A percentile compares a stretch with the other conserved stretches of the same genome.
Conservation (phyloP, 1,140 invertebrate genomes). For the Sarcophaga bullata region DNA sequence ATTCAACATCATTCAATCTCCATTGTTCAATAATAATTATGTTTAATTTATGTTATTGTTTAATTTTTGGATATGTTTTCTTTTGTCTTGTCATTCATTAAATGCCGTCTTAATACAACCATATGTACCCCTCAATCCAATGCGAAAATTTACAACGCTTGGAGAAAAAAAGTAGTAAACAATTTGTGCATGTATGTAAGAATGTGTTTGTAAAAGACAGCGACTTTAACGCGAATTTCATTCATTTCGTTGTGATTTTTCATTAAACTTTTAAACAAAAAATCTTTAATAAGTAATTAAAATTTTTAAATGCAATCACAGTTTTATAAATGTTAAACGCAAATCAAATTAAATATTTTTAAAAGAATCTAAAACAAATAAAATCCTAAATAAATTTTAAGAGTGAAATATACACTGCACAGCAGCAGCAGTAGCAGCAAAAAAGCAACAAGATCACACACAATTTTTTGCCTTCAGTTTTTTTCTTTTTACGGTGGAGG, state of each 20-base stretch:
- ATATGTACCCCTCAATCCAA: neutral
- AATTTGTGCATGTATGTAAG: neutral
- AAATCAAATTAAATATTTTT: neutral
- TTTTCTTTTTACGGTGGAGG: neutral
- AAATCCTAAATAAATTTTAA: neutral
- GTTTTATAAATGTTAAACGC: neutral
- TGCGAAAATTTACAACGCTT: neutral
- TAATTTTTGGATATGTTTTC: no score
- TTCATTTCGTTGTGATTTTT: slow-evolving; percentile 18
- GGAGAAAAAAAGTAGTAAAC: neutral
- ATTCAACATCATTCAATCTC: no score
- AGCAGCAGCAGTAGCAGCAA: neutral
- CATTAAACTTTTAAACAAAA: neutral
- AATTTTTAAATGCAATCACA: neutral
- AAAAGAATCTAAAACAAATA: neutral
- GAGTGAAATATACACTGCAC: neutral
- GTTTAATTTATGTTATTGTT: no score
- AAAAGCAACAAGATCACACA: slow-evolving; percentile 7
- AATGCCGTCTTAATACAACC: neutral
- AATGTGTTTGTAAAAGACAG: slow-evolving; percentile 12
- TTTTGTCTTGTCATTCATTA: slow-evolving; percentile 16
- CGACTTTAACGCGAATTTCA: slow-evolving; percentile 22
- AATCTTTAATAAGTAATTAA: neutral
- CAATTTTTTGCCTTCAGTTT: slow-evolving; percentile 1
- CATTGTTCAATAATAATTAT: no score